These are phyloP conservation scores for Drosophila kanekoi DNA, from an alignment of 2,888 invertebrate species.

Conservation along the genomic window DNA sequence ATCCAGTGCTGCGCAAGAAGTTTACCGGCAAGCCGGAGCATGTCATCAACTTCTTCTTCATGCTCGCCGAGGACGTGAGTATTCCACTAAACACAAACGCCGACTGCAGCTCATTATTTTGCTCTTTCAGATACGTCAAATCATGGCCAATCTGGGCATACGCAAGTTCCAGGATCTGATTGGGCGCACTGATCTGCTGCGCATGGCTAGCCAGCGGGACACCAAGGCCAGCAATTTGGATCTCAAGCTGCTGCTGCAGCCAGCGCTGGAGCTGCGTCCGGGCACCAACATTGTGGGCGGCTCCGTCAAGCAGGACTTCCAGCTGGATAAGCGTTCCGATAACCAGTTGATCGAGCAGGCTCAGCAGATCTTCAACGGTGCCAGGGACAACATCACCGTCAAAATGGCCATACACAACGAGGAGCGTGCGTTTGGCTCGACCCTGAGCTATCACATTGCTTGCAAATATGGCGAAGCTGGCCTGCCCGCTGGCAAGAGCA, in stretches of 20 bases:
- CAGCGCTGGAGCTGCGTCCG: slow-evolving; percentile 95
- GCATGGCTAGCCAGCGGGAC: slow-evolving; percentile 90
- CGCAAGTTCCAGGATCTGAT: slow-evolving; percentile 95
- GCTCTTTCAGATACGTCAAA: slow-evolving; percentile 90
- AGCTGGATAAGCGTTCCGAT: slow-evolving; percentile 93
- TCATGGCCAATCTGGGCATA: slow-evolving; percentile 97
- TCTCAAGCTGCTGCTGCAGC: slow-evolving; percentile 93
- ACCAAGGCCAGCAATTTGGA: slow-evolving; percentile 94
- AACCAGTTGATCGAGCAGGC: slow-evolving; percentile 92
- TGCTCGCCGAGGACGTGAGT: slow-evolving; percentile 97
- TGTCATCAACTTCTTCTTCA: slow-evolving; percentile 98
- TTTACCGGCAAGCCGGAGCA: slow-evolving; percentile 99
- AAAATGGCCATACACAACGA: slow-evolving; percentile 94
- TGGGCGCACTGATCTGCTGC: slow-evolving; percentile 95
- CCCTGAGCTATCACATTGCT: slow-evolving; percentile 97
- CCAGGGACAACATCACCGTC: slow-evolving; percentile 89
- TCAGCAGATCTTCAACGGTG: slow-evolving; percentile 90
- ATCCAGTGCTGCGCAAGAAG: slow-evolving; percentile 96
- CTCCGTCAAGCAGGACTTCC: slow-evolving; percentile 93
- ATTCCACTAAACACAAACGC: too few species aligned
- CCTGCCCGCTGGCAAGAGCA: slow-evolving; percentile 90
- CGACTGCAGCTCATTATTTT: neutral
- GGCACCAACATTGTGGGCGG: slow-evolving; percentile 96
- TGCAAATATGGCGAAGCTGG: slow-evolving; percentile 95
- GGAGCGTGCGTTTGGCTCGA: slow-evolving; percentile 96